phyloP scores from a whole-genome alignment of 1,140 invertebrate genomes.

The Drosophila azteca region DNA sequence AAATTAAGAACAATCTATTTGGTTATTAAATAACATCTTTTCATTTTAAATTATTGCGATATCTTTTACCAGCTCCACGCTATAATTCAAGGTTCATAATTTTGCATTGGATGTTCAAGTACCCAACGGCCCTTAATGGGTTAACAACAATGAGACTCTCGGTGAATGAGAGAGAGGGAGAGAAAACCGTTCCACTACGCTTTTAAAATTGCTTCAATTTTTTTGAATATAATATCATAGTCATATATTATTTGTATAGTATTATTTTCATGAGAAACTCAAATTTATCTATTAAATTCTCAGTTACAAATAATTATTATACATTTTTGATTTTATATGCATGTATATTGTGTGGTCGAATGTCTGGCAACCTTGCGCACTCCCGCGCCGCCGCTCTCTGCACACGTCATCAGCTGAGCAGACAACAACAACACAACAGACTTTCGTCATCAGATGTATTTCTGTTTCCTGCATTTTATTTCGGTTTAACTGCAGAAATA shows the following conservation, averaged over 20 bases:
- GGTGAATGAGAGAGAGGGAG: conserved; percentile 8
- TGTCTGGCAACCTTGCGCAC: conserved; percentile 47
- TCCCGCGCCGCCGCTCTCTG: conserved; percentile 58
- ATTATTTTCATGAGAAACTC: not conserved
- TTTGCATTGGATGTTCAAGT: too few relatives aligned
- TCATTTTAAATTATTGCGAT: too few relatives aligned
- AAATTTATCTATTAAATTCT: not conserved
- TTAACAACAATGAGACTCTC: conserved; percentile 38
- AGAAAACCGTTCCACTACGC: not conserved
- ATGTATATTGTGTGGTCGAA: too few relatives aligned
- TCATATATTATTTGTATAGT: too few relatives aligned
- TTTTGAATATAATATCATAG: too few relatives aligned
- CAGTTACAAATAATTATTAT: not conserved
- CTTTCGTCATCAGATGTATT: conserved; percentile 44
- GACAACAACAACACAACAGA: conserved; percentile 26
- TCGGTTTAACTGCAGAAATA: conserved; percentile 39
- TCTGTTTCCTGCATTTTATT: conserved; percentile 45
- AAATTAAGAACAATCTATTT: too few relatives aligned
- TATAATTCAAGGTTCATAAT: too few relatives aligned
- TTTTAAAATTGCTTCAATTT: too few relatives aligned
- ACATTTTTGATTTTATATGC: not conserved
- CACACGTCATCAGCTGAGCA: conserved; percentile 72
- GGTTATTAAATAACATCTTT: too few relatives aligned
- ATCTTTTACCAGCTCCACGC: too few relatives aligned
- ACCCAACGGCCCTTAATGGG: too few relatives aligned